Conservation (phyloP, 1,140 invertebrate species). For the Kradibia gibbosae region DNA sequence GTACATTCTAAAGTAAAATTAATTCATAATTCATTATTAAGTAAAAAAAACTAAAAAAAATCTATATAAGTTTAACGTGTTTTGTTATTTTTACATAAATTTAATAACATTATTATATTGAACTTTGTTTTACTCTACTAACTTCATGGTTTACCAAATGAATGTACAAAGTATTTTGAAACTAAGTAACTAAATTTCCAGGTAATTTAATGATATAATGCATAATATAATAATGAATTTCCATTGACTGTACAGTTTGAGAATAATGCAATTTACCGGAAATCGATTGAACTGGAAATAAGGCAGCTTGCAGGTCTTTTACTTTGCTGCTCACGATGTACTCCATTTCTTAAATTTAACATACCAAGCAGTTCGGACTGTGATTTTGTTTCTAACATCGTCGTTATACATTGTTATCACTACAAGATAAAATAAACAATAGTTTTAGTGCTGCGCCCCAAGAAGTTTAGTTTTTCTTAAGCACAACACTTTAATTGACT, state of each 20-base stretch:
- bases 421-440: slow-evolving; percentile 24
- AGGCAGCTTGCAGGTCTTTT: slow-evolving; percentile 75
- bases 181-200: neutral
- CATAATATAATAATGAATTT: neutral
- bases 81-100: too few relatives aligned
- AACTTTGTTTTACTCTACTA: neutral
- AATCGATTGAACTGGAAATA: slow-evolving; percentile 74
- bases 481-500: neutral
- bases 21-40: too few relatives aligned
- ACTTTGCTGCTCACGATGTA: slow-evolving; percentile 67
- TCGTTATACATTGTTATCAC: slow-evolving; percentile 42
- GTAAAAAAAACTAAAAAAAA: too few relatives aligned
- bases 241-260: neutral
- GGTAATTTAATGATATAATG: neutral
- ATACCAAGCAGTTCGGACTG: slow-evolving; percentile 41
- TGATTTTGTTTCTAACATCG: slow-evolving; percentile 45
- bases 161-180: neutral
- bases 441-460: neutral
- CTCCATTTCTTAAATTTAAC: slow-evolving; percentile 52
- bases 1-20: too few relatives aligned
- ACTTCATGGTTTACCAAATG: neutral
- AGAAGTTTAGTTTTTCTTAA: neutral
- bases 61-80: too few relatives aligned
- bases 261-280: slow-evolving; percentile 59
- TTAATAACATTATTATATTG: too few relatives aligned